Evolutionary conservation across 2,113 vertebrate species (phyloP).

Genomic region (Aythya baeri): DNA sequence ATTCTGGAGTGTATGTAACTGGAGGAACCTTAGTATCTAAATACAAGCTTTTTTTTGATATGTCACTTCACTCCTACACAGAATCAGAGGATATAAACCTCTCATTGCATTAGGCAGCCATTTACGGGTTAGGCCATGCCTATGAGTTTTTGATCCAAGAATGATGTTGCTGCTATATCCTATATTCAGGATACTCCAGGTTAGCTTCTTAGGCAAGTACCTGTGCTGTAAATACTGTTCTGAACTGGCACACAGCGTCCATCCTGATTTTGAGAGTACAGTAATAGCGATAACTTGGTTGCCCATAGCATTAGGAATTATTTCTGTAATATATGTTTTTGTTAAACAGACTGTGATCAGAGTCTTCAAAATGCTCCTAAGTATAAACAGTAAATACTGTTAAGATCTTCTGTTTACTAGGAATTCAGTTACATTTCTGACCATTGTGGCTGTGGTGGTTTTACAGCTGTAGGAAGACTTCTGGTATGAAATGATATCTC

Average conservation of each 20-base stretch:
- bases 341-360: background rate
- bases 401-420: background rate
- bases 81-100: background rate
- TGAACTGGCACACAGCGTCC: background rate
- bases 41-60: background rate
- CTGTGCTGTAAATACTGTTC: background rate
- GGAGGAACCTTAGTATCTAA: background rate
- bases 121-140: conserved; percentile 15
- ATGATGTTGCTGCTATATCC: background rate
- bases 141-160: conserved; percentile 50
- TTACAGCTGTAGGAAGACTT: background rate
- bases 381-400: background rate
- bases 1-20: background rate
- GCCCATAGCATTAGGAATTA: background rate
- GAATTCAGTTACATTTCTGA: background rate
- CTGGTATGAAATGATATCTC: background rate
- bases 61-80: background rate
- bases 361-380: background rate
- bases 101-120: background rate
- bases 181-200: background rate
- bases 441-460: background rate
- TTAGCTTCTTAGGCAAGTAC: conserved; percentile 44
- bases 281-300: background rate
- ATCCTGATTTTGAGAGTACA: background rate
- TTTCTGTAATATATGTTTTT: background rate